Base-by-base conservation (phyloP, 1,140 invertebrate genomes). In the Drosophila bocki region DNA sequence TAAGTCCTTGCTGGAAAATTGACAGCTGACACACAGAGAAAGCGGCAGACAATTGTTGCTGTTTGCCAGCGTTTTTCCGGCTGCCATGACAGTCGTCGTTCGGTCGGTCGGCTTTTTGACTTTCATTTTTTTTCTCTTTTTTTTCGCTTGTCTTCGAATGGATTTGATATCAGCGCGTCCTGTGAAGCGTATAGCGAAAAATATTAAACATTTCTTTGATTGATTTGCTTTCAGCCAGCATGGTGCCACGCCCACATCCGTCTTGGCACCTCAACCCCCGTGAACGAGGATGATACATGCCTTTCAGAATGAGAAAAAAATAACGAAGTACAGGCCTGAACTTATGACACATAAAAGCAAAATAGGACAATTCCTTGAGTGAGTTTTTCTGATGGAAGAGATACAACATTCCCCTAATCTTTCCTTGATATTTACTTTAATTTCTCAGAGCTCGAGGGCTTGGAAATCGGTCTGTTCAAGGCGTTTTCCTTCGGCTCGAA, bases 131-230 rank as follows among this genome's bases (percentile, higher is more conserved):
- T 48, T 29, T 29, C 51, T 65, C 67, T 41, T 45, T 48, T 57
- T 68, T 45, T 69, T 48, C 26, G 39, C 50, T 57, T 48, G 26
- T 59, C 29, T 33, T 65, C 22, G 13, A 7, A 32, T 45, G 56
- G 39, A 62, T 67, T 57, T 68, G 53, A 59, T 80, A 78, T 80
- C 78, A 63, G 42, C 62, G 63, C 53, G 26, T 61, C 53, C 47
- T 45, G 57, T 80, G 70, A 80, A 76, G 78, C 78, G 78, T 56
- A 68, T 80, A 80, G 78, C 78, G 78, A 75, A 80, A 80, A 80
- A 80, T 80, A 80, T 80, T 80, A 80, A 80, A 80, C 78, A 80
- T 80, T 81, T 76, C 58, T 80, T 80, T 80, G 78, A 80, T 80
- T 80, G 78, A 80, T 80, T 80, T 81, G 71, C 77, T 75, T 61